A percentile compares a stretch with the other conserved stretches of the same genome.
Conservation (phyloP, 2,797 vertebrate genomes). For the Nasua narica region DNA sequence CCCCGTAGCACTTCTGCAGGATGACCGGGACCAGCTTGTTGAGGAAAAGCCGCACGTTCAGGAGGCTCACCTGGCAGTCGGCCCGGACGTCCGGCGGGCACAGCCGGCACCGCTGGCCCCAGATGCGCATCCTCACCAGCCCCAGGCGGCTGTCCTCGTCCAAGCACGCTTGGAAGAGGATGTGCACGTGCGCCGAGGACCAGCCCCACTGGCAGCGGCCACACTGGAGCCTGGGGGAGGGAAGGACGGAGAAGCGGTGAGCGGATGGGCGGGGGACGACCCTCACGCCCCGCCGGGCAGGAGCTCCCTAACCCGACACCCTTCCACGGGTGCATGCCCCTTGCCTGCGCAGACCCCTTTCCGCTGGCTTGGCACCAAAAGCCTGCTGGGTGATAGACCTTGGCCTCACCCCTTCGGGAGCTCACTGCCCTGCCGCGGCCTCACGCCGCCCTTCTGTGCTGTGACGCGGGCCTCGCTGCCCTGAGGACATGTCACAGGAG, state of each 20-base stretch:
- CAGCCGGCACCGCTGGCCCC: neutral
- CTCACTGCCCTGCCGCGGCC: neutral
- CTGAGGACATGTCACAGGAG: neutral
- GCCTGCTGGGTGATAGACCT: accelerated
- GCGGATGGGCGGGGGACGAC: neutral
- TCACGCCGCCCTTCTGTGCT: neutral
- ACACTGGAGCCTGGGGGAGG: constrained; percentile 12
- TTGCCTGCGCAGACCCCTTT: neutral
- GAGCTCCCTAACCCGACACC: neutral
- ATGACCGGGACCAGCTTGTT: constrained; percentile 14
- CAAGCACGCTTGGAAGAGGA: constrained; percentile 33
- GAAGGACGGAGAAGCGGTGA: neutral
- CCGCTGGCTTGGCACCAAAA: accelerated
- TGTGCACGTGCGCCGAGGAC: neutral
- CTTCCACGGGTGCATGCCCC: neutral
- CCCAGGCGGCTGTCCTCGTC: neutral
- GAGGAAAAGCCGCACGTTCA: neutral
- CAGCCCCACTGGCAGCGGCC: constrained; percentile 29
- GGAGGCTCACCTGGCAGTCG: neutral
- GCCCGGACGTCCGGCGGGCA: neutral
- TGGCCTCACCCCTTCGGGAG: neutral
- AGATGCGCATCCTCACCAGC: constrained; percentile 13
- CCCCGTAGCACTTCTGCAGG: neutral
- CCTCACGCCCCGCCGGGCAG: neutral
- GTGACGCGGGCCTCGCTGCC: neutral